phyloP scores from a whole-genome alignment of 92 coral and sea anemone genomes.

The Zoanthus sansibaricus region DNA sequence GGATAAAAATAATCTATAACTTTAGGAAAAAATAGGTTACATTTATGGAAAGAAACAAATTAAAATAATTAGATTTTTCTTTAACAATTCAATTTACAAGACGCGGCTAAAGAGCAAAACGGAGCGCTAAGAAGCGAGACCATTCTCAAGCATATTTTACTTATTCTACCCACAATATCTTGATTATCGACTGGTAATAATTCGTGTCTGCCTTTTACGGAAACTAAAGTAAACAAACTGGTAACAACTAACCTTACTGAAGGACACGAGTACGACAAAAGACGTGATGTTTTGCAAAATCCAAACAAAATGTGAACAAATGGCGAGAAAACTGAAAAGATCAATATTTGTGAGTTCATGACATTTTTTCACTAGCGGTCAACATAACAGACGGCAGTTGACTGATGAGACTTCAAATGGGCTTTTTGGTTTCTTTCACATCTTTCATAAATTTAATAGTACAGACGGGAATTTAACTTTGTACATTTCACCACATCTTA shows the following conservation, averaged over 20 bases:
- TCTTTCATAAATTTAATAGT: background rate
- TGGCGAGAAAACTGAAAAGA: background rate
- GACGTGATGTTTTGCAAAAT: background rate
- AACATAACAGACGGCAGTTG: constrained; percentile 13
- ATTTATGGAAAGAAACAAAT: too few relatives aligned
- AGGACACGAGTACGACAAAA: background rate
- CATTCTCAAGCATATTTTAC: background rate
- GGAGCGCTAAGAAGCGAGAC: too few relatives aligned
- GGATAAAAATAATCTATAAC: too few relatives aligned
- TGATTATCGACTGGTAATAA: background rate
- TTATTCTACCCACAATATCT: background rate
- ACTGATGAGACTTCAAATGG: constrained; percentile 8
- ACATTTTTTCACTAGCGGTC: constrained; percentile 8
- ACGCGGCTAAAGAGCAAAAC: too few relatives aligned
- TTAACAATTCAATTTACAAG: too few relatives aligned
- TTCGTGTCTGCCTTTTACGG: background rate
- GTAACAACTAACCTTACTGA: background rate
- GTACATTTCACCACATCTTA: too few relatives aligned
- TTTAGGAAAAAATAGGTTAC: background rate
- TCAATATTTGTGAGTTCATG: background rate
- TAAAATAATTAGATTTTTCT: too few relatives aligned
- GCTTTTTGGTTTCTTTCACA: background rate
- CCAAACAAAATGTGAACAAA: background rate
- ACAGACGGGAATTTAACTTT: background rate
- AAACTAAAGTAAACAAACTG: constrained; percentile 7